Evolutionary conservation across 2,888 invertebrate species (phyloP).

Genomic region (Caenorhabditis doughertyi): DNA sequence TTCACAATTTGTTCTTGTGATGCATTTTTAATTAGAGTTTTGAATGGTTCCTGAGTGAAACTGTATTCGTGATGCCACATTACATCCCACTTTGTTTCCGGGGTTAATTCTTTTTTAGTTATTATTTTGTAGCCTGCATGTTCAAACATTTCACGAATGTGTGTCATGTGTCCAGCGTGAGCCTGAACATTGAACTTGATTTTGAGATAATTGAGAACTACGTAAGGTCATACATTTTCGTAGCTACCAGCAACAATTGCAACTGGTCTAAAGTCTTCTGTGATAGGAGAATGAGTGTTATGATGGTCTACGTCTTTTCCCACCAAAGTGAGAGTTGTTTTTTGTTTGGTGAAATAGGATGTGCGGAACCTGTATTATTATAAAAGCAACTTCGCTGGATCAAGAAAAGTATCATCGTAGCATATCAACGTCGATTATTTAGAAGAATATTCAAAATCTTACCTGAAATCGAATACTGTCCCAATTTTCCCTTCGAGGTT

Average conservation of each 20-base stretch:
- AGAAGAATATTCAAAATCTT: neutral
- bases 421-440: neutral
- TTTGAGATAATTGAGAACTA: neutral
- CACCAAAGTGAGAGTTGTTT: neutral
- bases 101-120: conserved; percentile 15
- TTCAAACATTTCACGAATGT: conserved; percentile 90
- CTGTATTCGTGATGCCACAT: conserved; percentile 97
- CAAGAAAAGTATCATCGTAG: neutral
- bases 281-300: too few relatives aligned
- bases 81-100: conserved; percentile 88
- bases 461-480: conserved; percentile 48
- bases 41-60: conserved; percentile 84
- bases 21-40: conserved; percentile 83
- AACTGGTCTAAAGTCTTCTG: conserved; percentile 40
- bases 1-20: conserved; percentile 90
- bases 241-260: conserved; percentile 75
- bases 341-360: conserved; percentile 13
- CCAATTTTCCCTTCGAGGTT: conserved; percentile 53
- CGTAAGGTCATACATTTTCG: conserved; percentile 64
- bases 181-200: conserved; percentile 68
- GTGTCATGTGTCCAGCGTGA: conserved; percentile 87
- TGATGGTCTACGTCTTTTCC: neutral
- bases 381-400: neutral
- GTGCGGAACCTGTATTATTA: conserved; percentile 43
- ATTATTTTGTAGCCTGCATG: conserved; percentile 87